Conservation (phyloP, 1,140 invertebrate genomes). For the Oedothorax gibbosus region DNA sequence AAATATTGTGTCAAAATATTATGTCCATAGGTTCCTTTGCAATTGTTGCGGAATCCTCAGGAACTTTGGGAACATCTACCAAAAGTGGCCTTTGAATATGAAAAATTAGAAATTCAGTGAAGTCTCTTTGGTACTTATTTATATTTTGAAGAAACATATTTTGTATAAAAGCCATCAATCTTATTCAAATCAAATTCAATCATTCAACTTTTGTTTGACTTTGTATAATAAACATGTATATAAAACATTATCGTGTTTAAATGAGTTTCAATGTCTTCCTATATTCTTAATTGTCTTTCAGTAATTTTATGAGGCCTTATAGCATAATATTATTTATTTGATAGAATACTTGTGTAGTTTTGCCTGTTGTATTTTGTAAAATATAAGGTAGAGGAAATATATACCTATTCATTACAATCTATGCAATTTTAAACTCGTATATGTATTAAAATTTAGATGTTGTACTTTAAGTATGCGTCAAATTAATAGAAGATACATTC, state of each 20-base stretch:
- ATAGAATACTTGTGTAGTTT: background rate
- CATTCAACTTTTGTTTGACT: too few relatives aligned
- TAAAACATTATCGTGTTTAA: too few relatives aligned
- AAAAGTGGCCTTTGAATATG: slow-evolving; percentile 64
- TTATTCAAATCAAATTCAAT: too few relatives aligned
- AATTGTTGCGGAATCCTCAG: slow-evolving; percentile 64
- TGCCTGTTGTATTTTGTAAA: background rate
- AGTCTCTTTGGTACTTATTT: background rate
- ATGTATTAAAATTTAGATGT: background rate
- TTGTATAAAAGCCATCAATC: background rate
- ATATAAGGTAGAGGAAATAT: background rate
- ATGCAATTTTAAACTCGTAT: background rate
- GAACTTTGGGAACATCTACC: slow-evolving; percentile 66
- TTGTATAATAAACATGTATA: too few relatives aligned
- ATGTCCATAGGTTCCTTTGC: too few relatives aligned
- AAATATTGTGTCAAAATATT: too few relatives aligned
- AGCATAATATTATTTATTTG: background rate
- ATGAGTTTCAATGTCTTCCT: too few relatives aligned
- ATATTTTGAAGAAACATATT: slow-evolving; percentile 15
- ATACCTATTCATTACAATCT: background rate
- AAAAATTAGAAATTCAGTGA: slow-evolving; percentile 65
- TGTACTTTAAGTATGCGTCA: background rate
- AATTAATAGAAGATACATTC: background rate
- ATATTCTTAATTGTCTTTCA: too few relatives aligned
- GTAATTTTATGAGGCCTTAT: background rate